Conservation (phyloP, 2,888 invertebrate species). For the Laothoe populi region DNA sequence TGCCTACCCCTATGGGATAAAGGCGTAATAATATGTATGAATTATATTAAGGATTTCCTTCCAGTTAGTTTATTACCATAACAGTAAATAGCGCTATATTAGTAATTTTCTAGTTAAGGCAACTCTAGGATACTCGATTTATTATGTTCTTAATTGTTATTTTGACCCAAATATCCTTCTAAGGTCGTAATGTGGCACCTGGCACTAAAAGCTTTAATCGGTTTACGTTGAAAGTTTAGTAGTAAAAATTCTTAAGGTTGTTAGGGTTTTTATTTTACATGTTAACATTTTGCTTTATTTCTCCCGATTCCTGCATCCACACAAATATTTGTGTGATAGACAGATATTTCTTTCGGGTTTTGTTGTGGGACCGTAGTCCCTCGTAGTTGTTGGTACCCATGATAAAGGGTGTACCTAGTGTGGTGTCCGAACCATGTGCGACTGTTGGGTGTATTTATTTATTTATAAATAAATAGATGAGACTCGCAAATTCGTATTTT, state of each 20-base stretch:
- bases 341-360: too few species aligned
- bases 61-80: neutral
- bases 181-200: conserved; percentile 19
- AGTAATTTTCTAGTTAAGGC: conserved; percentile 19
- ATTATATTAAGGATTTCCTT: conserved; percentile 11
- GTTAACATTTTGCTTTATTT: neutral
- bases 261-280: neutral
- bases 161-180: conserved; percentile 26
- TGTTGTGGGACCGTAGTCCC: too few species aligned
- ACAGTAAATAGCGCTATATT: neutral
- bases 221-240: neutral
- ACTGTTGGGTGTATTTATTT: too few species aligned
- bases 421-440: too few species aligned
- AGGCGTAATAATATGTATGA: neutral
- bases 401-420: too few species aligned
- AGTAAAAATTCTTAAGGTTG: neutral
- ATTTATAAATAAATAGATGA: too few species aligned
- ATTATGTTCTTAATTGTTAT: conserved; percentile 22
- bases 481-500: too few species aligned
- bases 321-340: too few species aligned
- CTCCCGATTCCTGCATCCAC: too few species aligned
- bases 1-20: too few species aligned
- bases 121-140: conserved; percentile 12
- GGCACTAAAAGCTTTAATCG: conserved; percentile 11
- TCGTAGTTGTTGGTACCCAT: too few species aligned